Evolutionary conservation across 2,797 vertebrate species (phyloP).

Genomic region (Schizothorax lantsangensis): DNA sequence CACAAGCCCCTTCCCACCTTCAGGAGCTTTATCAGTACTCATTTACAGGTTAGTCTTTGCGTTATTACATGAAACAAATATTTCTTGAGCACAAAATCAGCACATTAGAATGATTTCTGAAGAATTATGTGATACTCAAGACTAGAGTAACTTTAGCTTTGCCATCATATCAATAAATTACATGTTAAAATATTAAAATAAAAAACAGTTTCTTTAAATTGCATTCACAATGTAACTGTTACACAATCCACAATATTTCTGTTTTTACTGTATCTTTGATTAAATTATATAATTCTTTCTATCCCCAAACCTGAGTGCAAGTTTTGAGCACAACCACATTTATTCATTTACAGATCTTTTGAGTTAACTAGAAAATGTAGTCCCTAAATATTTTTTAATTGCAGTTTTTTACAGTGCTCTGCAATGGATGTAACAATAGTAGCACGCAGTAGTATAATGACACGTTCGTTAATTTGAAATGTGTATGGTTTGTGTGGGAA

Average conservation of each 20-base stretch:
- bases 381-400: background rate
- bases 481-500: background rate
- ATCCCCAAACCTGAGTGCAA: background rate
- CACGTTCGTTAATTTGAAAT: constrained; percentile 13
- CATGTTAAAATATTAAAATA: background rate
- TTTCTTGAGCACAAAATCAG: background rate
- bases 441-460: background rate
- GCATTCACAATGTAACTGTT: background rate
- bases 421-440: background rate
- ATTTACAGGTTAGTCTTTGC: constrained; percentile 83
- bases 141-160: background rate
- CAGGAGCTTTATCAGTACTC: constrained; percentile 93
- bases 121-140: background rate
- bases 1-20: constrained; percentile 84
- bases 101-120: background rate
- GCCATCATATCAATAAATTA: background rate
- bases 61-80: background rate
- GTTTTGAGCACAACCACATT: background rate
- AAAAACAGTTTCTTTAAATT: background rate
- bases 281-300: background rate
- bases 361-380: background rate
- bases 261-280: background rate
- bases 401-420: background rate
- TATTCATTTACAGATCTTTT: background rate
- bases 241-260: background rate